Evolutionary conservation across 2,888 invertebrate species (phyloP).

Genomic region (Acanthopleura granulata): DNA sequence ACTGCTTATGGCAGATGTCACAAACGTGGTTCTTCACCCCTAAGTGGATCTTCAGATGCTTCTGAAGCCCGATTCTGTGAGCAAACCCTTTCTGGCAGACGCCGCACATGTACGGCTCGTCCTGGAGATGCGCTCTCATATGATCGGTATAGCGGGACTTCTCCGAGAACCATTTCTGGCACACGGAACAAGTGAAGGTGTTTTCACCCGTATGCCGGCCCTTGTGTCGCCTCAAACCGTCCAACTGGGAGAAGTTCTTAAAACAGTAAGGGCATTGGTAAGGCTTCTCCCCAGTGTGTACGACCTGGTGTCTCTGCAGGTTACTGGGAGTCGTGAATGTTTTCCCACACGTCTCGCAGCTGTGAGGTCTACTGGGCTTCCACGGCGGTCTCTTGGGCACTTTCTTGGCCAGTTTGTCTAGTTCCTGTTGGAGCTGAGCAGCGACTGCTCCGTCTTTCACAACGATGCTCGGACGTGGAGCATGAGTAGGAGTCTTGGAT

Average conservation of each 20-base stretch:
- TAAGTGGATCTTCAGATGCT: constrained; percentile 13
- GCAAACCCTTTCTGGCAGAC: constrained; percentile 19
- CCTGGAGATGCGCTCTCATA: constrained; percentile 6
- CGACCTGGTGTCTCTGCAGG: constrained; percentile 11
- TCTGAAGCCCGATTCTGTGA: constrained; percentile 9
- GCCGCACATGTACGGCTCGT: constrained; percentile 2
- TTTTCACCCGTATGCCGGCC: constrained; percentile 18
- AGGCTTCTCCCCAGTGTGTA: constrained; percentile 18
- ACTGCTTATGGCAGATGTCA: constrained; percentile 14
- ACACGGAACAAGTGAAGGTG: constrained; percentile 16
- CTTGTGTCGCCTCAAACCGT: constrained; percentile 17
- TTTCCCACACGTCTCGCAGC: constrained; percentile 3
- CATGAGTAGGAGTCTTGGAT: no score
- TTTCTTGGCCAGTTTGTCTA: not conserved
- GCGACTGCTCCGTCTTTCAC: not conserved
- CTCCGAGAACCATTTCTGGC: constrained; percentile 14
- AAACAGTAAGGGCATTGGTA: constrained; percentile 9
- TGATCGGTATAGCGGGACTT: constrained; percentile 17
- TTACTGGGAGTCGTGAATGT: constrained; percentile 7
- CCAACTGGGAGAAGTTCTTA: not conserved
- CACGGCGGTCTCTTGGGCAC: not conserved
- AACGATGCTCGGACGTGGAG: not conserved
- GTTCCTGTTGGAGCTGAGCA: not conserved
- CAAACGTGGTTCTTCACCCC: constrained; percentile 6
- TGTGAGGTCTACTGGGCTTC: not conserved